These are phyloP conservation scores for Anastatus disparis DNA, from an alignment of 1,140 invertebrate genomes.

Conservation along the genomic window DNA sequence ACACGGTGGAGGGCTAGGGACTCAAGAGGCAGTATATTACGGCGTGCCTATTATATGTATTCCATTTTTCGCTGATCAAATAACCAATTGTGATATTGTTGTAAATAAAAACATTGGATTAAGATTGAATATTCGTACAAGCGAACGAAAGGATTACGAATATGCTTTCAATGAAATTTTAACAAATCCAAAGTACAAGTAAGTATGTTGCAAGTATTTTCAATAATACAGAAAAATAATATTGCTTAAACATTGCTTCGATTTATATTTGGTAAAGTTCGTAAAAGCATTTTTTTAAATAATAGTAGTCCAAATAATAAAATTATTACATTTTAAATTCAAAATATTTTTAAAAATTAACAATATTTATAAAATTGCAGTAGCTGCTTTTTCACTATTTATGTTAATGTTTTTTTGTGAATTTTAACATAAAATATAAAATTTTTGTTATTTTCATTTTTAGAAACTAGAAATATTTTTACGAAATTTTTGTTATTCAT, in stretches of 20 bases:
- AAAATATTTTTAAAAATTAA: no score
- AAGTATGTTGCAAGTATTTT: neutral
- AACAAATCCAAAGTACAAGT: slow-evolving; percentile 56
- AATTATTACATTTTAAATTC: no score
- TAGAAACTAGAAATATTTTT: no score
- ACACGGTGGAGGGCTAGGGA: slow-evolving; percentile 81
- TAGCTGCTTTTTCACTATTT: no score
- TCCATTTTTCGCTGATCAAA: slow-evolving; percentile 78
- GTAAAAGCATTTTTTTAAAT: no score
- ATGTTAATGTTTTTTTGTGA: no score
- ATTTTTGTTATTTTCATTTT: no score
- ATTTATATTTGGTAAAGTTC: no score
- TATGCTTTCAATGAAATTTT: slow-evolving; percentile 52
- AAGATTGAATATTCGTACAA: slow-evolving; percentile 41
- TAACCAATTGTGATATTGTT: slow-evolving; percentile 65
- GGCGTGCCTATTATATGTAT: slow-evolving; percentile 80
- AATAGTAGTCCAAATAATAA: no score
- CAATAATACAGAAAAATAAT: neutral
- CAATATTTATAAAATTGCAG: no score
- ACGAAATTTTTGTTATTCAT: no score
- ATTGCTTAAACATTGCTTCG: neutral
- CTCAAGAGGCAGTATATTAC: slow-evolving; percentile 78
- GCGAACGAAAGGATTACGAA: slow-evolving; percentile 55
- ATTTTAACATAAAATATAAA: no score
- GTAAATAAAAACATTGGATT: slow-evolving; percentile 55